Base-by-base conservation (phyloP, 2,113 vertebrate species). In the Sceloporus tristichus region DNA sequence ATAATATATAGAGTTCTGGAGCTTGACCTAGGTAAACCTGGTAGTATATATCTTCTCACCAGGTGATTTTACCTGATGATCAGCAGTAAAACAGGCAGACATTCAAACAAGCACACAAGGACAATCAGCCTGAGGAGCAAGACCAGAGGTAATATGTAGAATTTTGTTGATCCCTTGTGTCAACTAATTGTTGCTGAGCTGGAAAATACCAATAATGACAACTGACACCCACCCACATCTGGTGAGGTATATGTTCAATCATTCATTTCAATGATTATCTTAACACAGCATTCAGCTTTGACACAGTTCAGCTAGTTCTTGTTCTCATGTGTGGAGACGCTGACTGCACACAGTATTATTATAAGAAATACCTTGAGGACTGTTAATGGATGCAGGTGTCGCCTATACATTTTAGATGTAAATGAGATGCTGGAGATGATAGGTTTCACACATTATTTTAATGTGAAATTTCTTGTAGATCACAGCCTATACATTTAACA, bases 361-460 rank as follows among this genome's bases (percentile, higher is more conserved):
- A 84, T 84, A 23, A 74, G 70, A 84, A 34, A 74, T 84, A 29
- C 53, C n/a, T 84, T 38, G 70, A 53, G n/a, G 56, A 74, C 59
- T 16, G 1, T 21, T 42, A 38, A n/a, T 85, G 53, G 23, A 76
- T 85, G 59, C 10, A 56, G 70, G n/a, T 83, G 9, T 34, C 19
- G 70, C 70, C 56, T 84, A 34, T 70, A 70, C 16, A 48, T 82
- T 70, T 48, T n/a, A 73, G 11, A 34, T 56, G 54, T n/a, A 27
- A 34, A 27, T 56, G 71, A 40, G 82, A 54, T 48, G 34, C n/a
- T 74, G 54, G 53, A 83, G 56, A 59, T 59, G 14, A 59, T 10
- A 59, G 10, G 56, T 59, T 59, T 10, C 56, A 59, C 56, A 59
- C 56, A 59, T 1, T 59, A 59, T 59, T 59, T 59, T 59, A 13